Evolutionary conservation across 1,140 invertebrate genomes (phyloP).

Genomic region (Bombus ignitus): DNA sequence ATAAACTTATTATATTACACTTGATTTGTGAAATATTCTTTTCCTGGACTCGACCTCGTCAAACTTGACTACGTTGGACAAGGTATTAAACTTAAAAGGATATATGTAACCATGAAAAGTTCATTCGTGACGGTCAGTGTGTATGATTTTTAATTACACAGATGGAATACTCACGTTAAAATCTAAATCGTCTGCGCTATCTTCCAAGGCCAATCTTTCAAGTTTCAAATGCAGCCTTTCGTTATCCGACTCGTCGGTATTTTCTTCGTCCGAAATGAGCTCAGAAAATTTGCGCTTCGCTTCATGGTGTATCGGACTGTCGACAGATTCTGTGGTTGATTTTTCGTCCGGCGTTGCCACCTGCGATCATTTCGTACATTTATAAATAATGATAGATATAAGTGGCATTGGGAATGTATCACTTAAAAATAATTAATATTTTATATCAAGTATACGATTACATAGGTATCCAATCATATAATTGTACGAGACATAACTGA

Average conservation of each 20-base stretch:
- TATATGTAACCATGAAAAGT: background rate
- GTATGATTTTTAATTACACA: background rate
- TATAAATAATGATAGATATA: background rate
- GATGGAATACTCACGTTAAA: conserved; percentile 65
- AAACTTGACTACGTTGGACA: too few species aligned
- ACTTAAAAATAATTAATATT: background rate
- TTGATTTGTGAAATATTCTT: too few species aligned
- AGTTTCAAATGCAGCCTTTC: conserved; percentile 65
- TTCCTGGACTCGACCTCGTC: too few species aligned
- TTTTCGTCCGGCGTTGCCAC: conserved; percentile 57
- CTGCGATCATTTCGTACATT: conserved; percentile 25
- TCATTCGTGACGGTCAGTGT: background rate
- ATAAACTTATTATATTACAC: too few species aligned
- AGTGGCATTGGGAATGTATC: background rate
- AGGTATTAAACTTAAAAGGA: too few species aligned
- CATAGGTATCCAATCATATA: too few species aligned
- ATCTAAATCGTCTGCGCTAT: conserved; percentile 66
- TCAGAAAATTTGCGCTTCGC: conserved; percentile 68
- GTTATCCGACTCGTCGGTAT: conserved; percentile 56
- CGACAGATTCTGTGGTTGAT: conserved; percentile 59
- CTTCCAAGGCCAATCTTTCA: conserved; percentile 56
- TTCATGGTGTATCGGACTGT: conserved; percentile 13
- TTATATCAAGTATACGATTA: background rate
- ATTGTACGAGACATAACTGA: too few species aligned
- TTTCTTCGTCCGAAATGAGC: conserved; percentile 35